Percentiles rank a stretch among this genome's conserved stretches.
phyloP scores from a whole-genome alignment of 2,797 vertebrate species.

The Sebastes nivosus region DNA sequence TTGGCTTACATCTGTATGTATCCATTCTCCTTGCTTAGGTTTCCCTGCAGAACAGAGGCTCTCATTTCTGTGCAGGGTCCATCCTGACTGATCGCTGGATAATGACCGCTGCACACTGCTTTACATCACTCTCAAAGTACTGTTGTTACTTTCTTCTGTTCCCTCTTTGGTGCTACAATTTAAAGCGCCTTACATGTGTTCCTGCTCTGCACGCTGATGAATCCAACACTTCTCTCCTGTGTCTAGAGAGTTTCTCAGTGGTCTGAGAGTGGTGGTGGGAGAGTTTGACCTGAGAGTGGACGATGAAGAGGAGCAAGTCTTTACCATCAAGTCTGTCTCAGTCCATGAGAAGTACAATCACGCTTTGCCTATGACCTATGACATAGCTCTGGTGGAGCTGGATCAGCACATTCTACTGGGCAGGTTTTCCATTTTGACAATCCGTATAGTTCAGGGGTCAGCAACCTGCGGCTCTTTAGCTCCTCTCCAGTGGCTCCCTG shows the following conservation, averaged over 20 bases:
- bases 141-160: not conserved
- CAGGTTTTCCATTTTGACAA: slow-evolving; percentile 64
- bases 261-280: slow-evolving; percentile 69
- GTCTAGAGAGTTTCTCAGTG: slow-evolving; percentile 62
- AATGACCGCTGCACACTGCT: slow-evolving; percentile 89
- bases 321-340: slow-evolving; percentile 75
- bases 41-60: slow-evolving; percentile 83
- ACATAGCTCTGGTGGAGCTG: slow-evolving; percentile 87
- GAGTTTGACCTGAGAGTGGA: slow-evolving; percentile 68
- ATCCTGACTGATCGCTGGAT: slow-evolving; percentile 87
- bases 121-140: slow-evolving; percentile 71
- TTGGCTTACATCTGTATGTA: not conserved
- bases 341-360: slow-evolving; percentile 85
- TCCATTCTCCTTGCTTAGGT: slow-evolving; percentile 73
- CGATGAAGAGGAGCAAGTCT: slow-evolving; percentile 82
- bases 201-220: not conserved
- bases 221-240: not conserved
- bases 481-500: too few relatives aligned
- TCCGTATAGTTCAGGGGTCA: not conserved
- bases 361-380: slow-evolving; percentile 85
- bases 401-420: slow-evolving; percentile 82
- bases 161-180: not conserved
- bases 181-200: too few relatives aligned
- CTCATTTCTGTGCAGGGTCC: slow-evolving; percentile 89
- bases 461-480: too few relatives aligned